A percentile compares a stretch with the other conserved stretches of the same genome.
phyloP scores from a whole-genome alignment of 2,888 invertebrate species.

The Cyrtodaria siliqua region DNA sequence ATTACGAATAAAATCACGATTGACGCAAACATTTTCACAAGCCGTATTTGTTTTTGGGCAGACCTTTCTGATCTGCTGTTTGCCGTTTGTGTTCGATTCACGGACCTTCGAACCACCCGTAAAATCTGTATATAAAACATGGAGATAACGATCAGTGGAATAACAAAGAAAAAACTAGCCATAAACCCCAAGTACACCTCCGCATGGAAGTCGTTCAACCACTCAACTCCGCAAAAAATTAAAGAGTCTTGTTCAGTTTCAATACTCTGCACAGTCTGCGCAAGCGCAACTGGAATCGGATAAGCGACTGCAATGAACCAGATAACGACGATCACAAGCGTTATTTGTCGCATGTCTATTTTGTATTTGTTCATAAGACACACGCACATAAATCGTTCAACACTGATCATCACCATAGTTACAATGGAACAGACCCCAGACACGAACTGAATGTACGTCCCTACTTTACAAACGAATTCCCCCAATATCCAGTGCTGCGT shows the following conservation, averaged over 20 bases:
- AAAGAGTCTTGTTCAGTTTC: conserved; percentile 19
- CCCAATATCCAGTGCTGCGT: conserved; percentile 68
- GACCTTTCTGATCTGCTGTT: conserved; percentile 38
- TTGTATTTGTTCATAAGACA: conserved; percentile 56
- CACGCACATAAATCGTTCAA: conserved; percentile 65
- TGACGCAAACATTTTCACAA: conserved; percentile 69
- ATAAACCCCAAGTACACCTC: conserved; percentile 63
- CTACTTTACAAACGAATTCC: conserved; percentile 63
- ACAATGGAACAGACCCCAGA: conserved; percentile 66
- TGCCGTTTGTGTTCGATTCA: conserved; percentile 30
- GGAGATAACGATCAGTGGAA: conserved; percentile 63
- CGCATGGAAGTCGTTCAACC: conserved; percentile 61
- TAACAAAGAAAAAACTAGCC: conserved; percentile 63
- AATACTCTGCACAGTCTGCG: conserved; percentile 52
- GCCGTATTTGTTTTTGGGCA: conserved; percentile 56
- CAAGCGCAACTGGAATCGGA: conserved; percentile 67
- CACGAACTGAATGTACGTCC: conserved; percentile 68
- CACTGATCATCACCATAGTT: conserved; percentile 70
- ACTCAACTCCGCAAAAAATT: conserved; percentile 64
- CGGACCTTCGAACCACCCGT: conserved; percentile 48
- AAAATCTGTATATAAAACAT: conserved; percentile 61
- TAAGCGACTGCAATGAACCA: conserved; percentile 64
- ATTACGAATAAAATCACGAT: conserved; percentile 65
- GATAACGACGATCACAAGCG: conserved; percentile 33
- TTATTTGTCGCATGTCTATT: conserved; percentile 38